These are phyloP conservation scores for Deroplatys truncata DNA, from an alignment of 2,888 invertebrate genomes.

Conservation along the genomic window DNA sequence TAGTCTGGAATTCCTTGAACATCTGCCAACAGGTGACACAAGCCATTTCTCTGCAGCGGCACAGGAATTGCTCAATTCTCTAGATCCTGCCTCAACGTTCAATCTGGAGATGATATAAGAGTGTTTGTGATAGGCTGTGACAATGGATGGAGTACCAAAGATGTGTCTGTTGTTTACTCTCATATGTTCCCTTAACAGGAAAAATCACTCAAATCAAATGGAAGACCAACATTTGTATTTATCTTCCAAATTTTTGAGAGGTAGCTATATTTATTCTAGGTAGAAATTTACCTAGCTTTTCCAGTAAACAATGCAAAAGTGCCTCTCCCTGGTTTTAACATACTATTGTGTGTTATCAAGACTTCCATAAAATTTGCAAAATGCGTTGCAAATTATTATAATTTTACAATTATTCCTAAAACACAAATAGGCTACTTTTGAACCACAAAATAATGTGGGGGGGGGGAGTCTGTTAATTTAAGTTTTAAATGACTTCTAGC, in stretches of 20 bases:
- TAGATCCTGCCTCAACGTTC: conserved; percentile 67
- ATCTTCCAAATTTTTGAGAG: too few species aligned
- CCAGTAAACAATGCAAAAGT: not conserved
- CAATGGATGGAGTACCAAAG: not conserved
- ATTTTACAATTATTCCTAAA: too few species aligned
- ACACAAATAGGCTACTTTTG: too few species aligned
- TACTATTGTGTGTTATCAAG: not conserved
- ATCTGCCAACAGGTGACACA: conserved; percentile 70
- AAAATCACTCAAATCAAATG: too few species aligned
- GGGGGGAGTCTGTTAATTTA: too few species aligned
- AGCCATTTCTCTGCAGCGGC: conserved; percentile 63
- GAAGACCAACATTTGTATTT: too few species aligned
- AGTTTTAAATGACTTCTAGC: too few species aligned
- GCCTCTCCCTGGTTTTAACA: not conserved
- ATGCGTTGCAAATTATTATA: too few species aligned
- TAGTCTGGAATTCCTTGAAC: conserved; percentile 81
- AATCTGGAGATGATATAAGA: conserved; percentile 60
- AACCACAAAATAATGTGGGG: too few species aligned
- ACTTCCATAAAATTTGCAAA: too few species aligned
- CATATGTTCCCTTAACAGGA: not conserved
- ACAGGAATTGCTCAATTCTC: conserved; percentile 76
- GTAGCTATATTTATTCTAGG: too few species aligned
- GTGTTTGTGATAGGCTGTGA: not conserved
- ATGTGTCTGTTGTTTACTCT: not conserved
- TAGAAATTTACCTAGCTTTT: too few species aligned